Evolutionary conservation across 2,113 vertebrate genomes (phyloP), one percentile per base, ranked within the genome.

Genomic region (Galemys pyrenaicus): DNA sequence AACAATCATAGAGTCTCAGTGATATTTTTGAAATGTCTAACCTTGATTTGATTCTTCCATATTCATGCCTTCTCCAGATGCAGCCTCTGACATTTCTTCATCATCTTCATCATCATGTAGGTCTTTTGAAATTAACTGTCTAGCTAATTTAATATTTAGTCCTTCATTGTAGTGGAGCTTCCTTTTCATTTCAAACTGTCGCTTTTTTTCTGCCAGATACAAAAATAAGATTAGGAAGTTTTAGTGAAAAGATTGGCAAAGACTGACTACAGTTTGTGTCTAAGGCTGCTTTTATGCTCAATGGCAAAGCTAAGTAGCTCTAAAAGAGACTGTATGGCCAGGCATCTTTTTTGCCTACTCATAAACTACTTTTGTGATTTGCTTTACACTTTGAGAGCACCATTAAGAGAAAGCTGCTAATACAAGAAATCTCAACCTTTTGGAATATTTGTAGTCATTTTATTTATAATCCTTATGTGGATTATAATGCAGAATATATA

Each of bases 91-190:
- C 99, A 99, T 99, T 91, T 98, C 98, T 95, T 98, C 98, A 4
- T 99, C 99, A 3, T 97, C 98, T 16, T 98, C 98, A 5, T 98
- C 99, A 0, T 99, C 98, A 9, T 98, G 98, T 3, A 99, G 98
- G 81, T 99, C 99, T 83, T 98, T 99, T 94, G 98, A 99, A 78
- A 99, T 99, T 95, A 99, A 98, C 73, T 99, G 99, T 62, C 99
- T 98, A 90, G 99, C 99, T 95, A 99, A 97, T 96, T 99, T 99
- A 97, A 99, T 99, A 98, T 99, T 99, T 93, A 99, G 97, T 84
- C 98, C 99, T 98, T 99, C 99, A 12, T 99, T 99, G 97, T 99
- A 99, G 95, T 99, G 99, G 98, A 99, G 99, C 96, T 99, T 99
- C 94, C 99, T 99, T 98, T 99, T 99, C 99, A 99, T 99, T 98